Conservation (phyloP, 2,888 invertebrate species). For the Coenonympha glycerion region DNA sequence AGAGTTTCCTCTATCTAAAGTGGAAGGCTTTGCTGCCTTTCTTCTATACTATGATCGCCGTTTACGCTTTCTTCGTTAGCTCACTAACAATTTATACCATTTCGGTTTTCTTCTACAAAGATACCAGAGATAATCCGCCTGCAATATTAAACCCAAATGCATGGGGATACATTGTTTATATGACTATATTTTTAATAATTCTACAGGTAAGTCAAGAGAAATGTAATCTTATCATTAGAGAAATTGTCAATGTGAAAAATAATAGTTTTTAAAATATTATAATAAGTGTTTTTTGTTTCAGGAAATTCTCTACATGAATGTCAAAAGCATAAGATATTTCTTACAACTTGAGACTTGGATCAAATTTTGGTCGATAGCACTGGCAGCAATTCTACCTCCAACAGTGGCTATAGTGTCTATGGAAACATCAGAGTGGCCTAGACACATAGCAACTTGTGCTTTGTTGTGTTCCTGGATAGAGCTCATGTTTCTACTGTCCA, state of each 20-base stretch:
- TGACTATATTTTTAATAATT: slow-evolving; percentile 51
- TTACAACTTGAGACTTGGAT: slow-evolving; percentile 75
- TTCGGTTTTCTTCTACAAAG: slow-evolving; percentile 65
- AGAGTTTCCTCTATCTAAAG: slow-evolving; percentile 75
- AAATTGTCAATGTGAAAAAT: neutral
- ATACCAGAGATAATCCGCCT: slow-evolving; percentile 46
- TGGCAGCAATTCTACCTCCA: slow-evolving; percentile 60
- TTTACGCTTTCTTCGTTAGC: slow-evolving; percentile 67
- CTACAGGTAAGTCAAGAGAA: slow-evolving; percentile 54
- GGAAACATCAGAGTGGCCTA: slow-evolving; percentile 52
- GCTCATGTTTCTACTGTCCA: slow-evolving; percentile 73
- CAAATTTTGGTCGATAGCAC: slow-evolving; percentile 66
- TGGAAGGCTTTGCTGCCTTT: slow-evolving; percentile 74
- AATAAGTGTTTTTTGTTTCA: slow-evolving; percentile 35
- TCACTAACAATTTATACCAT: slow-evolving; percentile 68
- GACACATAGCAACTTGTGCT: slow-evolving; percentile 71
- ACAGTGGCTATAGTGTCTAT: slow-evolving; percentile 41
- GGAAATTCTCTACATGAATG: slow-evolving; percentile 73
- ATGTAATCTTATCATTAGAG: too few species aligned
- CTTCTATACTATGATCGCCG: slow-evolving; percentile 68
- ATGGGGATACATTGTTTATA: slow-evolving; percentile 60
- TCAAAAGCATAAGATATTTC: slow-evolving; percentile 68
- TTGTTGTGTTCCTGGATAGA: slow-evolving; percentile 74
- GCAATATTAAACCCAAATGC: slow-evolving; percentile 43
- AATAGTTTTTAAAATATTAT: neutral